Conservation (phyloP, 2,888 invertebrate genomes). For the Ophion obscuratus region DNA sequence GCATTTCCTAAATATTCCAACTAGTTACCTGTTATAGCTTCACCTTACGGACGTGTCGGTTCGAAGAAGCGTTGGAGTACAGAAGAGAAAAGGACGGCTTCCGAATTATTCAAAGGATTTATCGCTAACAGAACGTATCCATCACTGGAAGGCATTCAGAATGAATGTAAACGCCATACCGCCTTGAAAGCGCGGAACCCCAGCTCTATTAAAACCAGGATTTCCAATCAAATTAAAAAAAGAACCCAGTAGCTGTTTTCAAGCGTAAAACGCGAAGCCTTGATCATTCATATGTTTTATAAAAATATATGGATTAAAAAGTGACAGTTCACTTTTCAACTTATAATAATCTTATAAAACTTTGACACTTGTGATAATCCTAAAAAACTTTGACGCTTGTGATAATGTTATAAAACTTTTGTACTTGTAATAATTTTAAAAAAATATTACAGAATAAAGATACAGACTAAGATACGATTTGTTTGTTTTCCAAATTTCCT, state of each 20-base stretch:
- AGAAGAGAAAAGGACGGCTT: slow-evolving; percentile 28
- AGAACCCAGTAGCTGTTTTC: not conserved
- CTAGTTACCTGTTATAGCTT: slow-evolving; percentile 29
- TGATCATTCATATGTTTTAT: too few species aligned
- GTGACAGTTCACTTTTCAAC: too few species aligned
- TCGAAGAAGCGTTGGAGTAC: slow-evolving; percentile 40
- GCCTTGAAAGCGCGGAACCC: slow-evolving; percentile 37
- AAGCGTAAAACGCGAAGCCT: too few species aligned
- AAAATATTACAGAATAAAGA: too few species aligned
- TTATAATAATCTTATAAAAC: too few species aligned
- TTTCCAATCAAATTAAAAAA: slow-evolving; percentile 49
- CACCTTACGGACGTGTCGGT: slow-evolving; percentile 27
- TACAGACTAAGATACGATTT: too few species aligned
- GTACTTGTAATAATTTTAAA: too few species aligned
- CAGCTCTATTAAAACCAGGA: slow-evolving; percentile 36
- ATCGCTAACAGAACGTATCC: slow-evolving; percentile 25
- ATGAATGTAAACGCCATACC: slow-evolving; percentile 8
- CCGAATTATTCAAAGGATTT: slow-evolving; percentile 24
- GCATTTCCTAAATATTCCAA: not conserved
- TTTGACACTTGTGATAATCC: too few species aligned
- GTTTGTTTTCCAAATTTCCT: too few species aligned
- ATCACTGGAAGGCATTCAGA: slow-evolving; percentile 31
- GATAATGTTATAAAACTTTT: too few species aligned
- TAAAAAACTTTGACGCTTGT: too few species aligned
- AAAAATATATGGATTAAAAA: too few species aligned